phyloP scores from a whole-genome alignment of 1,140 invertebrate species.

The Ganaspis sp. region DNA sequence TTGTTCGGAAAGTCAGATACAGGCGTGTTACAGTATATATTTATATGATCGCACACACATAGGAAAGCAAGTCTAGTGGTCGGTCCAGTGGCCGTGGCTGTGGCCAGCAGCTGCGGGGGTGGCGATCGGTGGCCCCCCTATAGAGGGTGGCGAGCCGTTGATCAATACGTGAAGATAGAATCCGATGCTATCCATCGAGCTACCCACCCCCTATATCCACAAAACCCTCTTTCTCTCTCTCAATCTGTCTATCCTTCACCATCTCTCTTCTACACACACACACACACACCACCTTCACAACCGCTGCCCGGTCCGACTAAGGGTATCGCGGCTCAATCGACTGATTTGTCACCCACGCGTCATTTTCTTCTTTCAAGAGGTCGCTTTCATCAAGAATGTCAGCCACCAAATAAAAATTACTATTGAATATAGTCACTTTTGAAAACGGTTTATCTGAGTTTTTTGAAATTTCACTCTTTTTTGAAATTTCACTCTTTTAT shows the following conservation, averaged over 20 bases:
- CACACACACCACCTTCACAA: conserved; percentile 61
- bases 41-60: conserved; percentile 63
- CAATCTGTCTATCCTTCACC: conserved; percentile 46
- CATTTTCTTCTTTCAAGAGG: conserved; percentile 66
- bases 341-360: conserved; percentile 74
- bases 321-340: conserved; percentile 72
- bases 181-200: conserved; percentile 74
- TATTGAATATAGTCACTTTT: too few species aligned
- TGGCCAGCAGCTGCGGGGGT: conserved; percentile 74
- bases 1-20: background rate
- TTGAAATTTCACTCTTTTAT: too few species aligned
- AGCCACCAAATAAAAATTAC: conserved; percentile 28
- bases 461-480: too few species aligned
- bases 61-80: conserved; percentile 66
- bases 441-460: too few species aligned
- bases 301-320: conserved; percentile 64
- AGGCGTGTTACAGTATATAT: conserved; percentile 52
- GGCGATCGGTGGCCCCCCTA: conserved; percentile 64
- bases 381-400: conserved; percentile 44
- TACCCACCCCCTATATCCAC: conserved; percentile 62
- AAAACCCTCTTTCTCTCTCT: conserved; percentile 47
- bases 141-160: conserved; percentile 75
- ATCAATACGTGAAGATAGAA: conserved; percentile 78
- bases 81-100: conserved; percentile 75
- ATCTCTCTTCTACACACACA: conserved; percentile 57